Conservation (phyloP, 1,140 invertebrate genomes). For the honey bee (Apis mellifera) region Amel_HAv3.1 CM009943.2:2524001-2524500, state of each 20-base stretch:
- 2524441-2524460: no score
- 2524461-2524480: slow-evolving; percentile 32
- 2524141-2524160: background rate
- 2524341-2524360: slow-evolving; percentile 85
- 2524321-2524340: slow-evolving; percentile 75
- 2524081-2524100: background rate
- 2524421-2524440: no score
- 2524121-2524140: slow-evolving; percentile 8
- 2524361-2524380: slow-evolving; percentile 86
- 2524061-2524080: background rate
- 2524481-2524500: slow-evolving; percentile 92
- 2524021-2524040: slow-evolving; percentile 13
- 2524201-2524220: background rate
- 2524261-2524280: slow-evolving; percentile 83
- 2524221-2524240: background rate
- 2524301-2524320: slow-evolving; percentile 82
- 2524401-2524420: slow-evolving; percentile 93
- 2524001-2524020: slow-evolving; percentile 8
- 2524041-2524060: background rate
- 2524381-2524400: slow-evolving; percentile 92
- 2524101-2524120: slow-evolving; percentile 22
- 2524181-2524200: background rate
- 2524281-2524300: slow-evolving; percentile 87
- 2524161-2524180: background rate
- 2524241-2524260: slow-evolving; percentile 73